Base-by-base conservation (phyloP, 2,113 vertebrate species). In the Nicator chloris region DNA sequence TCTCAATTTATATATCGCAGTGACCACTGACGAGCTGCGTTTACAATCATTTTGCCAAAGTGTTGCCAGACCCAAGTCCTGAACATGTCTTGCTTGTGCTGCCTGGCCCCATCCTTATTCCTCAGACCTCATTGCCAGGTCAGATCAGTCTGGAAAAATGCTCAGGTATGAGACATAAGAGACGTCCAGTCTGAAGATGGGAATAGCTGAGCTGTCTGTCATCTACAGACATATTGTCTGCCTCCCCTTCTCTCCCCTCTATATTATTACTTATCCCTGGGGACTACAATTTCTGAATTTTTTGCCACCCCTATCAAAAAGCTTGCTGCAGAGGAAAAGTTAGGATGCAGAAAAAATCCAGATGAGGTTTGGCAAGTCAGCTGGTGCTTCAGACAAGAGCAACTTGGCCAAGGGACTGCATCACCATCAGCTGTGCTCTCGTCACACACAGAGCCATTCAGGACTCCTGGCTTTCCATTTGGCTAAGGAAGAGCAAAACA, bases 1-100 rank as follows among this genome's bases (percentile, higher is more conserved):
- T 93, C 93, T 95, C 92, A 83, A 95, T 95, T 97, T 97, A 94
- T 94, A 82, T 92, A 91, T 95, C 13, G 1, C 11, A 54, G 76
- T 97, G 96, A 89, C 95, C 97, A 96, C 27, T 81, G 82, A 95
- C 90, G 77, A 97, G 54, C 85, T 93, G 53, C 9, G 1, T 95
- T 98, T 96, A 92, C 85, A 96, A 71, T 24, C 24, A 28, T 57
- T 71, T 75, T 69, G 66, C 81, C 82, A 63, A 91, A 91, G 11
- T 16, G 69, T 28, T 83, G 53, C 60, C 50, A 23, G 87, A 91
- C 40, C n/a, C 35, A 66, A 70, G 86, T 66, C 57, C 64, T 79
- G 64, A 17, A 42, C 28, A 14, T 9, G 3, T 54, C 85, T 83
- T 70, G 8, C 82, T 83, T 64, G 7, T 14, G 1, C 49, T 86